Conservation (phyloP, 2,113 vertebrate genomes). For the Stegostoma tigrinum region DNA sequence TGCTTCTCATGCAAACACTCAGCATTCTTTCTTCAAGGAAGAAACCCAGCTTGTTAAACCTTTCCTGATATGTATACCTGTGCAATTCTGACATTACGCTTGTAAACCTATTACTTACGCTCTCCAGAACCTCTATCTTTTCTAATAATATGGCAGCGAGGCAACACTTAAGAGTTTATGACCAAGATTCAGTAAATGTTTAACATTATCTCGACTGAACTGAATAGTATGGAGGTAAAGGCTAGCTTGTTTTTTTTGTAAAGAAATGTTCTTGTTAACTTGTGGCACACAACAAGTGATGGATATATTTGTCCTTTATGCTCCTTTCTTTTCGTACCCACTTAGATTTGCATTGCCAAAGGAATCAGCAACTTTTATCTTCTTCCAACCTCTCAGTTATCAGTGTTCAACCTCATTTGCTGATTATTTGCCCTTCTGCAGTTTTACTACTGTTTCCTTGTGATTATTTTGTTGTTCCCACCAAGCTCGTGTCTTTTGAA, state of each 20-base stretch:
- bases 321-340: no score
- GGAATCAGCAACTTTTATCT: no score
- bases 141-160: neutral
- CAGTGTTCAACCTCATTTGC: no score
- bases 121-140: neutral
- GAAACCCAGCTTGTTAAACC: neutral
- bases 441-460: no score
- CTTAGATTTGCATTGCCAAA: no score
- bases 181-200: neutral
- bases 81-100: neutral
- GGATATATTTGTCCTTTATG: neutral
- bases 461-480: no score
- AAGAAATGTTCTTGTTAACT: neutral
- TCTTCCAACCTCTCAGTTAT: no score
- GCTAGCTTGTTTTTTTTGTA: neutral
- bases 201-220: neutral
- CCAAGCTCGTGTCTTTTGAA: no score
- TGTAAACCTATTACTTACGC: neutral
- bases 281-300: neutral
- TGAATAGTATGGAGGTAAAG: no score
- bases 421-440: no score
- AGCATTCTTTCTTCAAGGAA: neutral
- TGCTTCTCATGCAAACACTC: neutral
- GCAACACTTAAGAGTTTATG: no score
- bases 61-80: neutral